These are phyloP conservation scores for Heliconius nattereri DNA, from an alignment of 1,140 invertebrate species.

Conservation along the genomic window DNA sequence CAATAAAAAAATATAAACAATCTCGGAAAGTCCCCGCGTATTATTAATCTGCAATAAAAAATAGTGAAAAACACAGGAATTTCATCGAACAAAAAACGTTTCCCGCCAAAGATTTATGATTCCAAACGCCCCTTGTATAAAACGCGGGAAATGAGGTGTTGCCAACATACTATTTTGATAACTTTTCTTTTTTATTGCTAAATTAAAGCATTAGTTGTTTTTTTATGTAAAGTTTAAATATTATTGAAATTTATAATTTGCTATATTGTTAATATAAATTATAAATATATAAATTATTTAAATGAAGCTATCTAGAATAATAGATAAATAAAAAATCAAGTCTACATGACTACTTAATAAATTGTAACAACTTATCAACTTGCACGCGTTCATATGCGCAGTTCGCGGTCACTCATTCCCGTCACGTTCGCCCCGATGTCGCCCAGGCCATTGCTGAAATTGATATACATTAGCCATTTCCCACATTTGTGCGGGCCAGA, in stretches of 20 bases:
- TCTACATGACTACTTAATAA: not conserved
- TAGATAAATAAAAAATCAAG: not conserved
- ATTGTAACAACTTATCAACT: not conserved
- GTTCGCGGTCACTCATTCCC: conserved; percentile 66
- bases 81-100: conserved; percentile 75
- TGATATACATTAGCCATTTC: conserved; percentile 71
- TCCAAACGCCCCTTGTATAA: conserved; percentile 63
- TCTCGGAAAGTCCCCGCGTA: conserved; percentile 19
- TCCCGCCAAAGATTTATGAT: conserved; percentile 75
- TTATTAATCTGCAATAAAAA: conserved; percentile 35
- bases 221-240: not conserved
- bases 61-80: conserved; percentile 71
- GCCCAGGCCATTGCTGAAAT: conserved; percentile 73
- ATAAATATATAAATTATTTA: not conserved
- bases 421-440: conserved; percentile 69
- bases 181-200: conserved; percentile 60
- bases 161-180: conserved; percentile 41
- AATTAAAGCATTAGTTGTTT: conserved; percentile 45
- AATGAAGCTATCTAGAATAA: not conserved
- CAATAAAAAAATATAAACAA: conserved; percentile 19
- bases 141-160: conserved; percentile 78
- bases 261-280: not conserved
- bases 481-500: conserved; percentile 33
- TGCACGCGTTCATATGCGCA: conserved; percentile 24
- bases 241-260: not conserved